Evolutionary conservation across 2,113 vertebrate species (phyloP).

Genomic region (Vombatus ursinus): DNA sequence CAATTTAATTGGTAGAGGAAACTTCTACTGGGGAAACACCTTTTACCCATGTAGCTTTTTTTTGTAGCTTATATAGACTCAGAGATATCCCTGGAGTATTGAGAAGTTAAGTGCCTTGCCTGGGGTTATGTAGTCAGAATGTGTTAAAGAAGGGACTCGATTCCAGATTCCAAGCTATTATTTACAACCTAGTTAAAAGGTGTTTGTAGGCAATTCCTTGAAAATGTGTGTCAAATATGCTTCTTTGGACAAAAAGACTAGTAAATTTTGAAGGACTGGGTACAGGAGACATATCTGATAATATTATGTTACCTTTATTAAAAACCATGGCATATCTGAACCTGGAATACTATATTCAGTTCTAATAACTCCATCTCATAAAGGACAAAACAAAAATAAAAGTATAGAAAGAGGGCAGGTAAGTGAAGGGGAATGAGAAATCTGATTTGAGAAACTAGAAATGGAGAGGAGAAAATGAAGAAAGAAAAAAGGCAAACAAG

Average conservation of each 20-base stretch:
- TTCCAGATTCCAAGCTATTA: neutral
- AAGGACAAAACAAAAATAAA: neutral
- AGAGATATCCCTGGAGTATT: neutral
- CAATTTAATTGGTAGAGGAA: neutral
- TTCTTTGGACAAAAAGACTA: neutral
- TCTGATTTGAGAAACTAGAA: neutral
- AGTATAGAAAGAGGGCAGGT: neutral
- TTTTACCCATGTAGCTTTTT: neutral
- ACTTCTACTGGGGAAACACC: neutral
- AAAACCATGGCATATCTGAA: neutral
- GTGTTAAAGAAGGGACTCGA: neutral
- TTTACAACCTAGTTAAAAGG: neutral
- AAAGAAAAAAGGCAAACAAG: neutral
- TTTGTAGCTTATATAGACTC: neutral
- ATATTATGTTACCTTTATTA: neutral
- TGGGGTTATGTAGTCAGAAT: neutral
- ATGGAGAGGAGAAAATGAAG: neutral
- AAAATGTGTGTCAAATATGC: neutral
- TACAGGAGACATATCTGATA: neutral
- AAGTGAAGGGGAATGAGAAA: neutral
- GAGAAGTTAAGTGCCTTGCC: neutral
- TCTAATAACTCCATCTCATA: neutral
- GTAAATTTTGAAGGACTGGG: neutral
- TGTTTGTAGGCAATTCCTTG: neutral
- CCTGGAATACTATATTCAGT: neutral